These are phyloP conservation scores for Drosophila paranaensis DNA, from an alignment of 2,888 invertebrate genomes.

Conservation along the genomic window DNA sequence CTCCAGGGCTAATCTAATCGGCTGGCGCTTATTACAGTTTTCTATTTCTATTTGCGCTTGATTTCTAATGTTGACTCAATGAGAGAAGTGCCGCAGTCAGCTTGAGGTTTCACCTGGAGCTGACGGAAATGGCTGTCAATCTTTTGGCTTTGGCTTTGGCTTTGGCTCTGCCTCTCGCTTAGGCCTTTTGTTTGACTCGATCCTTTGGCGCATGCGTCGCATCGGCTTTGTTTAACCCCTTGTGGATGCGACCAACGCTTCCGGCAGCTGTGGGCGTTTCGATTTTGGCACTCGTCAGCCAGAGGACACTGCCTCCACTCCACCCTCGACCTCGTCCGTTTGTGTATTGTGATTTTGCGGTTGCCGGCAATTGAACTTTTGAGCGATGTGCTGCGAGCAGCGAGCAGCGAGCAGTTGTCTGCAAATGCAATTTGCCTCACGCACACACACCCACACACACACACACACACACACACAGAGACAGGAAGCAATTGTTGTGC, in stretches of 20 bases:
- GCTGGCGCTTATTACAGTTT: conserved; percentile 77
- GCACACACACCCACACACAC: no score
- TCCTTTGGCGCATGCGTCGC: conserved; percentile 61
- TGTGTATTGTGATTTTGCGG: conserved; percentile 44
- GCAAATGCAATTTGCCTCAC: conserved; percentile 74
- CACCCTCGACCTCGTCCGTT: not conserved
- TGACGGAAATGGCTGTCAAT: conserved; percentile 70
- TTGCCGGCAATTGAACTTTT: conserved; percentile 56
- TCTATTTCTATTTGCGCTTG: conserved; percentile 57
- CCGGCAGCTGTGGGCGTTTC: conserved; percentile 82
- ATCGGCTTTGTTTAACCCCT: conserved; percentile 45
- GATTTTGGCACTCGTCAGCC: conserved; percentile 60
- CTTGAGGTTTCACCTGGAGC: conserved; percentile 27
- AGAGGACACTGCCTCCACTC: conserved; percentile 13
- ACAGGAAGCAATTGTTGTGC: conserved; percentile 49
- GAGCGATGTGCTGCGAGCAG: conserved; percentile 40
- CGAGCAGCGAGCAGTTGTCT: conserved; percentile 45
- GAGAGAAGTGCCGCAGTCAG: conserved; percentile 19
- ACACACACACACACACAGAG: no score
- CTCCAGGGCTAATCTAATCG: conserved; percentile 67
- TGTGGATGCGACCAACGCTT: conserved; percentile 43
- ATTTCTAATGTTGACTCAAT: conserved; percentile 58
- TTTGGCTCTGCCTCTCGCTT: not conserved
- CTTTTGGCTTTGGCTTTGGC: conserved; percentile 20
- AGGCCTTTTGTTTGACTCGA: conserved; percentile 29